These are phyloP conservation scores for Hyperopisus bebe DNA, from an alignment of 2,113 vertebrate genomes.

Conservation along the genomic window DNA sequence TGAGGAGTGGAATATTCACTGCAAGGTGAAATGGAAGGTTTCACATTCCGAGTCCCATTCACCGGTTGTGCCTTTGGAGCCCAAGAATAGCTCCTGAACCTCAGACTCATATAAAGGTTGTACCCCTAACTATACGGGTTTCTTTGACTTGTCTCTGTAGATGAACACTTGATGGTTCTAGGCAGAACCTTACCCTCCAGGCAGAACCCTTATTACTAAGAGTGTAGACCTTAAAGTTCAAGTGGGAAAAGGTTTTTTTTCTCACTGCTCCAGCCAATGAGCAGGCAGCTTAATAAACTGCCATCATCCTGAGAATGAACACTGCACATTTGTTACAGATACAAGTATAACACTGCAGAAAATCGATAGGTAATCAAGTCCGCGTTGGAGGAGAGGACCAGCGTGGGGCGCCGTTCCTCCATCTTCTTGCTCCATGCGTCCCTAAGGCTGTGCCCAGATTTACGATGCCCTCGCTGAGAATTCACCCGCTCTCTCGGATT, in stretches of 20 bases:
- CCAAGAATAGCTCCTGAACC: not conserved
- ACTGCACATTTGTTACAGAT: conserved; percentile 34
- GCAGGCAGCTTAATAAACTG: conserved; percentile 22
- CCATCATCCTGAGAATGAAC: conserved; percentile 30
- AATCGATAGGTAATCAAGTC: conserved; percentile 44
- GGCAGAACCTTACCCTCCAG: not conserved
- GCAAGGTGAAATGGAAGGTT: not conserved
- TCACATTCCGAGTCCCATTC: not conserved
- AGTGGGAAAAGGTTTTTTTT: not conserved
- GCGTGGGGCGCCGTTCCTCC: not conserved
- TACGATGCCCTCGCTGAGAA: not conserved
- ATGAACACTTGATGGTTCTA: not conserved
- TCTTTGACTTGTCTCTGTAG: not conserved
- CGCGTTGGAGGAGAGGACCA: conserved; percentile 18
- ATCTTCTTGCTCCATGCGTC: not conserved
- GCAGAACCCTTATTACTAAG: not conserved
- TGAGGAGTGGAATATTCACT: not conserved
- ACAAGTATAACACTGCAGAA: conserved; percentile 32
- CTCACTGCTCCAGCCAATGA: not conserved
- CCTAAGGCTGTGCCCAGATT: not conserved
- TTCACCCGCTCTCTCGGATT: not conserved
- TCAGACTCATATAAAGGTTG: not conserved
- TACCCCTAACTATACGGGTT: not conserved
- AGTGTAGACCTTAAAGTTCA: not conserved
- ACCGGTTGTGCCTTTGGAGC: not conserved